Evolutionary conservation across 1,140 invertebrate genomes (phyloP), one percentile per base, ranked within the genome.

Genomic region (Ceratina japonica): DNA sequence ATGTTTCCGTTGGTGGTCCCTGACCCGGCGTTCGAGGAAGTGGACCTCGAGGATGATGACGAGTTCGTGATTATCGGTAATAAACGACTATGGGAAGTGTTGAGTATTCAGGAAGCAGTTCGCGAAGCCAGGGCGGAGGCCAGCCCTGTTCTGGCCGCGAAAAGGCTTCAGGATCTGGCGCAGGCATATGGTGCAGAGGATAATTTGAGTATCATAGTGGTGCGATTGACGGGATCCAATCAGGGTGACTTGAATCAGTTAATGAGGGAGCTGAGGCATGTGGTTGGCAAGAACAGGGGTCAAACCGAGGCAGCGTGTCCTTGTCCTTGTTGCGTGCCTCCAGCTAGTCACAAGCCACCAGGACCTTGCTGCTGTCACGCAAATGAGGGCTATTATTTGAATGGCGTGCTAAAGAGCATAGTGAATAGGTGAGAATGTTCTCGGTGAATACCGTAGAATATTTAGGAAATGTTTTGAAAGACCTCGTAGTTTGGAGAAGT

Each of bases 11-110:
- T 94, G 31, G 93, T 94, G 15, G 92, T 97, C 56, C 95, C 95
- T 1, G 96, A 97, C 91, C 96, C 96, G 0, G 94, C 95, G 73
- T 93, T 96, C 1, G 93, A 96, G 16, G 96, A 97, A 91, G 94
- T 96, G 3, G 92, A 93, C 3, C 91, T 97, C 1, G 95, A 96
- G 82, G 96, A 97, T 84, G 94, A 96, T 68, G 96, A 97, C 86
- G 96, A 97, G 89, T 97, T 96, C 87, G 92, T 97, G 75, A 95
- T 97, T 77, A 93, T 97, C 75, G 96, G 94, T 0, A 97, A 97
- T 90, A 94, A 95, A 80, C 95, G 95, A 82, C 89, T 97, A 37
- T 97, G 96, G 96, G 94, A 95, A 56, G 95, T 96, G 3, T 93
- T 97, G 75, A 95, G 93, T 74, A 93, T 96, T 13, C 94, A 96